Percentiles rank a stretch among this genome's conserved stretches.
These are phyloP conservation scores for Eilema caniola DNA, from an alignment of 2,888 invertebrate species.

Conservation along the genomic window DNA sequence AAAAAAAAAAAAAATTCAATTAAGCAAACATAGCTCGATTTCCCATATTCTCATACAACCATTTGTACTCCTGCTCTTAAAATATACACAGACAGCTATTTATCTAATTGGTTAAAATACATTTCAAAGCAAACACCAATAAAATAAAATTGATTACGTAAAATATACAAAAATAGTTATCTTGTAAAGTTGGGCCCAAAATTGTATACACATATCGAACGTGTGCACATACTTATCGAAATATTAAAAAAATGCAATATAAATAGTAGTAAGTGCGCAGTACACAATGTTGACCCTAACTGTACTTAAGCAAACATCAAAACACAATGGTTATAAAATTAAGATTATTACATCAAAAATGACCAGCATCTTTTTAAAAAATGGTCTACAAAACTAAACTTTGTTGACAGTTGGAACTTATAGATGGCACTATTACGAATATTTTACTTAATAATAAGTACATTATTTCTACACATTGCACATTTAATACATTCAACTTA, in stretches of 20 bases:
- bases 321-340: conserved; percentile 30
- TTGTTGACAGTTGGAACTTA: conserved; percentile 39
- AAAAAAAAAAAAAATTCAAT: no score
- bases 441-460: conserved; percentile 49
- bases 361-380: conserved; percentile 61
- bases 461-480: conserved; percentile 57
- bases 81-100: conserved; percentile 47
- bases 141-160: conserved; percentile 39
- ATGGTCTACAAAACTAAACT: conserved; percentile 34
- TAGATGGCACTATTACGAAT: conserved; percentile 49
- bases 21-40: conserved; percentile 36
- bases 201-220: conserved; percentile 11
- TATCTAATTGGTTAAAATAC: conserved; percentile 46
- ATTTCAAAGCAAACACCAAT: conserved; percentile 46
- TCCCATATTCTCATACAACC: conserved; percentile 31
- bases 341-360: conserved; percentile 48
- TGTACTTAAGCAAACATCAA: conserved; percentile 44
- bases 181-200: conserved; percentile 33
- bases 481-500: conserved; percentile 43
- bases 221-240: no score
- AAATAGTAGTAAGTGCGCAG: conserved; percentile 7
- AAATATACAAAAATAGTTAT: conserved; percentile 49
- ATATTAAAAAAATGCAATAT: neutral
- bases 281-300: conserved; percentile 30
- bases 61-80: conserved; percentile 50